phyloP scores from a whole-genome alignment of 2,113 vertebrate genomes.

The Myotis davidii region DNA sequence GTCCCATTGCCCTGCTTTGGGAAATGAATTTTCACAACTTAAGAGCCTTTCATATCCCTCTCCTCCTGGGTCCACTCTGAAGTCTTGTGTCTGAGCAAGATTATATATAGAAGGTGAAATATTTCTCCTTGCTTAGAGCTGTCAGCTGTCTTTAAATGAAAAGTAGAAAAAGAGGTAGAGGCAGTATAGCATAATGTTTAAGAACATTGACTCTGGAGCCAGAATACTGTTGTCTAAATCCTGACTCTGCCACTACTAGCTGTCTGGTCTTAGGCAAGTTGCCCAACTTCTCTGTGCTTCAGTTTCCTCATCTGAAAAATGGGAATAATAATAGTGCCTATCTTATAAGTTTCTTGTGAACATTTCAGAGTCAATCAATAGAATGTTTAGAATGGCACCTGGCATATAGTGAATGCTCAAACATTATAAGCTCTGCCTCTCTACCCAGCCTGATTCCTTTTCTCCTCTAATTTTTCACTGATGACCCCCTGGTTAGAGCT shows the following conservation, averaged over 20 bases:
- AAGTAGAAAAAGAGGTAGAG: slow-evolving; percentile 19
- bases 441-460: not conserved
- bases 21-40: slow-evolving; percentile 12
- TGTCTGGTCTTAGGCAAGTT: slow-evolving; percentile 19
- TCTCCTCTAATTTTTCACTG: not conserved
- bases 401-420: not conserved
- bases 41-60: slow-evolving; percentile 12
- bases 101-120: not conserved
- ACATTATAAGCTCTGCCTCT: not conserved
- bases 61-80: not conserved
- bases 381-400: not conserved
- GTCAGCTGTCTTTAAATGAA: slow-evolving; percentile 33
- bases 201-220: not conserved
- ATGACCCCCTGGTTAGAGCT: not conserved
- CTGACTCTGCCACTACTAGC: not conserved
- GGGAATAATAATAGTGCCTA: not conserved
- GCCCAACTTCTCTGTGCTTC: not conserved
- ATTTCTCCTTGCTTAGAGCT: not conserved
- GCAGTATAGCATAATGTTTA: not conserved
- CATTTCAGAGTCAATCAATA: not conserved
- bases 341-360: slow-evolving; percentile 6
- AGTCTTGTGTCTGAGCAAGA: slow-evolving; percentile 18
- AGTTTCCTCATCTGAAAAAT: not conserved
- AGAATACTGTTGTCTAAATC: slow-evolving; percentile 10
- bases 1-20: slow-evolving; percentile 27